Conservation (phyloP, 2,888 invertebrate genomes). For the Hirtodrosophila duncani region DNA sequence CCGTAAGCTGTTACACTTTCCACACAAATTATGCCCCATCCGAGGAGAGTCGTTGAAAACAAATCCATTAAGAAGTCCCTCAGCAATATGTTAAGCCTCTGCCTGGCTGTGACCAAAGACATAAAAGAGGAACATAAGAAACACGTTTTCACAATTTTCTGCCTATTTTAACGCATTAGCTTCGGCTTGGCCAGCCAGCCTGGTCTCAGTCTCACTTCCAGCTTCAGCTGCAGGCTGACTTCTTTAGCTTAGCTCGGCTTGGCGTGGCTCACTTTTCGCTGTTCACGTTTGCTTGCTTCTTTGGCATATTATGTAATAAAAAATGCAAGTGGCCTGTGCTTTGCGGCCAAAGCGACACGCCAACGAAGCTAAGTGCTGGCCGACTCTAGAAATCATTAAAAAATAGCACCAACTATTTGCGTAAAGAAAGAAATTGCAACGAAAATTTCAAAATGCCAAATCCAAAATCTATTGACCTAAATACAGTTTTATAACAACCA, state of each 20-base stretch:
- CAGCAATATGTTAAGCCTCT: too few species aligned
- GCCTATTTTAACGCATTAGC: constrained; percentile 58
- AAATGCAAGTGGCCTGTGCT: constrained; percentile 31
- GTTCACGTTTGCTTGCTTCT: constrained; percentile 46
- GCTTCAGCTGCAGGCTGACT: constrained; percentile 11
- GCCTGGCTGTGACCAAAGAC: constrained; percentile 1
- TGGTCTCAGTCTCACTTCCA: neutral
- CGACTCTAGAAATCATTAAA: constrained; percentile 65
- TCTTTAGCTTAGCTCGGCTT: constrained; percentile 19
- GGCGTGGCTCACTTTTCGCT: constrained; percentile 13
- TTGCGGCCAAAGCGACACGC: constrained; percentile 12
- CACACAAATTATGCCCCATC: constrained; percentile 38
- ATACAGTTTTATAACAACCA: constrained; percentile 63
- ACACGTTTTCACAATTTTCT: constrained; percentile 68
- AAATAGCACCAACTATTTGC: constrained; percentile 64
- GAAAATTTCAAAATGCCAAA: constrained; percentile 55
- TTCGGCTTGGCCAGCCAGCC: constrained; percentile 58
- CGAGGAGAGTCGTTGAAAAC: constrained; percentile 26
- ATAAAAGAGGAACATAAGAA: constrained; percentile 45
- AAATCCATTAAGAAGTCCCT: constrained; percentile 63
- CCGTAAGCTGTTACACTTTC: constrained; percentile 23
- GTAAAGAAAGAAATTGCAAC: constrained; percentile 56
- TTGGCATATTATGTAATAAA: constrained; percentile 62
- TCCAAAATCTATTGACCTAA: constrained; percentile 67
- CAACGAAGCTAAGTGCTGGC: constrained; percentile 9